These are phyloP conservation scores for Zosterops pallidus DNA, from an alignment of 2,113 vertebrate species.

Conservation along the genomic window DNA sequence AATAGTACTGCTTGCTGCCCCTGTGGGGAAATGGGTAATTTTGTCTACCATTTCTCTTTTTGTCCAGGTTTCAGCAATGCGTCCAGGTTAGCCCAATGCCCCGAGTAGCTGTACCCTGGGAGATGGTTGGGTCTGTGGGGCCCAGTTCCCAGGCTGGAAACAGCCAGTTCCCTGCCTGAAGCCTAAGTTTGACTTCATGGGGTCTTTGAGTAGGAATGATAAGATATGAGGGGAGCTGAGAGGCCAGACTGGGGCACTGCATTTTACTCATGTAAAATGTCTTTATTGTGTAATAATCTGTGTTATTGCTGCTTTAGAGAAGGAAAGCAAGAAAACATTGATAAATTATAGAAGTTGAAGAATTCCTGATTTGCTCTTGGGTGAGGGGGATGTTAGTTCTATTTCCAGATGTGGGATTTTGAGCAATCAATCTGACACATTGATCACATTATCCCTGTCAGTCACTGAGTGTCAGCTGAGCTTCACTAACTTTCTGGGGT, in stretches of 20 bases:
- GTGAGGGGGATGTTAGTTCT: neutral
- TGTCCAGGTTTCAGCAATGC: neutral
- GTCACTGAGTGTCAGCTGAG: neutral
- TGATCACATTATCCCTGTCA: neutral
- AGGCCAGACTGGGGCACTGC: neutral
- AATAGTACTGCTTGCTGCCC: neutral
- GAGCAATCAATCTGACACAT: neutral
- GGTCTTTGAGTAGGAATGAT: neutral
- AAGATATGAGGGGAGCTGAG: neutral
- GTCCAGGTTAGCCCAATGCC: neutral
- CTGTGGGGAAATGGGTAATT: neutral
- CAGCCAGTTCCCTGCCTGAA: neutral
- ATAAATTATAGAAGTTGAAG: neutral
- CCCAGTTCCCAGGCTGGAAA: neutral
- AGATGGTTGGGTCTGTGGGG: accelerated
- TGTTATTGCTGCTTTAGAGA: neutral
- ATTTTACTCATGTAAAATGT: neutral
- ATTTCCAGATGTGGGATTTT: neutral
- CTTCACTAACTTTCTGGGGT: neutral
- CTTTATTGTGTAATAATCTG: neutral
- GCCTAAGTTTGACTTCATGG: accelerated
- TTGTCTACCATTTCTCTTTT: neutral
- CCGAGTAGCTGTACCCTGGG: neutral
- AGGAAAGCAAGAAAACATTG: neutral
- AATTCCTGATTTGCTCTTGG: neutral